Conservation (phyloP, 2,888 invertebrate genomes). For the Sinhomidia bicolor region DNA sequence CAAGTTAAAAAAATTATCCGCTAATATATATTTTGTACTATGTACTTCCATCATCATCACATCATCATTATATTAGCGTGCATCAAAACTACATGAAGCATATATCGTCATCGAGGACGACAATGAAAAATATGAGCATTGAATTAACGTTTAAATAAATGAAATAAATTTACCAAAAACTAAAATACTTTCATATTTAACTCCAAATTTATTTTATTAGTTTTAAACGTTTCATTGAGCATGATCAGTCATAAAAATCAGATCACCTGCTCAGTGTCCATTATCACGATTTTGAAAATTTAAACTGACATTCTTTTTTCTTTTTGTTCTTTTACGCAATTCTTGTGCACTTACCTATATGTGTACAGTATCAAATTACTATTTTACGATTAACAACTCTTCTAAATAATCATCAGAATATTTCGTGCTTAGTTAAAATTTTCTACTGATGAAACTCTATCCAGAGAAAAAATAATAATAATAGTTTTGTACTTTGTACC, state of each 20-base stretch:
- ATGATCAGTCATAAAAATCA: constrained; percentile 51
- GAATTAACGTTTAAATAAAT: constrained; percentile 21
- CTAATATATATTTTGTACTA: too few species aligned
- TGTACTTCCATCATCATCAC: too few species aligned
- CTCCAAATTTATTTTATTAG: neutral
- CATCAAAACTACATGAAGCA: too few species aligned
- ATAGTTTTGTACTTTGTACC: neutral
- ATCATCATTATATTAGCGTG: neutral
- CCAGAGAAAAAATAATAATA: constrained; percentile 16
- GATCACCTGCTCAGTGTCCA: constrained; percentile 33
- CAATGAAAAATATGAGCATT: neutral
- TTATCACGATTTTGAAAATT: constrained; percentile 42
- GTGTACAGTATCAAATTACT: neutral
- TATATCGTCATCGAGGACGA: neutral
- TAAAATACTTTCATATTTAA: neutral
- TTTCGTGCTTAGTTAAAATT: neutral
- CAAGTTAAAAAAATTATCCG: too few species aligned
- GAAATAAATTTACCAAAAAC: too few species aligned
- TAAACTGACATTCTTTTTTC: too few species aligned
- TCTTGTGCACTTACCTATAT: neutral
- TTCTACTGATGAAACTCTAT: constrained; percentile 44
- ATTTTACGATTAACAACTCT: neutral
- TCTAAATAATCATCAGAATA: neutral
- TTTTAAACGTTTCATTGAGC: constrained; percentile 29
- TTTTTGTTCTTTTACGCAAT: constrained; percentile 42